Conservation (phyloP, 1,140 invertebrate genomes). For the Camponotus floridanus region DNA sequence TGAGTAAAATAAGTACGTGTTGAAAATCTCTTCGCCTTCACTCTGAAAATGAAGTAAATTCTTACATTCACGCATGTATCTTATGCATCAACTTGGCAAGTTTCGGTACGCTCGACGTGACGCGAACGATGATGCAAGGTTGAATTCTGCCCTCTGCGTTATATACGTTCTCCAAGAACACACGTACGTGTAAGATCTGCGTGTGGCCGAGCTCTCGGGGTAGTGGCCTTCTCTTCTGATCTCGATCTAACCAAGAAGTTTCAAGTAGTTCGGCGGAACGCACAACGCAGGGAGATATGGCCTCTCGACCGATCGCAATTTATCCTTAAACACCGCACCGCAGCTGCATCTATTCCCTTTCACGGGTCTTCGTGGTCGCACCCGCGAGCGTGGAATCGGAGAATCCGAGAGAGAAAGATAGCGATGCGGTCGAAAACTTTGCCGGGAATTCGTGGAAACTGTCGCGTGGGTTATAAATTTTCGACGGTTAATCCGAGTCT, state of each 20-base stretch:
- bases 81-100: not conserved
- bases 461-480: constrained; percentile 48
- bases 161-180: not conserved
- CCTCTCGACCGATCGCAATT: constrained; percentile 72
- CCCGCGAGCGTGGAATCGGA: not conserved
- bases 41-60: constrained; percentile 2
- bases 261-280: constrained; percentile 71
- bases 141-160: not conserved
- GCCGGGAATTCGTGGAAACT: constrained; percentile 36
- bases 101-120: not conserved
- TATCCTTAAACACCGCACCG: constrained; percentile 68
- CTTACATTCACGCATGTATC: not conserved
- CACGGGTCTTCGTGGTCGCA: not conserved
- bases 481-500: constrained; percentile 68
- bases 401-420: constrained; percentile 12
- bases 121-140: not conserved
- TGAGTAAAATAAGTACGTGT: not conserved
- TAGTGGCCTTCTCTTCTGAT: constrained; percentile 42
- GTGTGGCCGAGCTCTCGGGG: constrained; percentile 47
- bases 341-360: constrained; percentile 69
- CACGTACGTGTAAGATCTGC: not conserved
- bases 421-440: constrained; percentile 52
- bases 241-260: constrained; percentile 58
- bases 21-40: not conserved
- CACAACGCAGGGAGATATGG: constrained; percentile 50